Base-by-base conservation (phyloP, 2,797 vertebrate species). In the Lophotriccus pileatus region DNA sequence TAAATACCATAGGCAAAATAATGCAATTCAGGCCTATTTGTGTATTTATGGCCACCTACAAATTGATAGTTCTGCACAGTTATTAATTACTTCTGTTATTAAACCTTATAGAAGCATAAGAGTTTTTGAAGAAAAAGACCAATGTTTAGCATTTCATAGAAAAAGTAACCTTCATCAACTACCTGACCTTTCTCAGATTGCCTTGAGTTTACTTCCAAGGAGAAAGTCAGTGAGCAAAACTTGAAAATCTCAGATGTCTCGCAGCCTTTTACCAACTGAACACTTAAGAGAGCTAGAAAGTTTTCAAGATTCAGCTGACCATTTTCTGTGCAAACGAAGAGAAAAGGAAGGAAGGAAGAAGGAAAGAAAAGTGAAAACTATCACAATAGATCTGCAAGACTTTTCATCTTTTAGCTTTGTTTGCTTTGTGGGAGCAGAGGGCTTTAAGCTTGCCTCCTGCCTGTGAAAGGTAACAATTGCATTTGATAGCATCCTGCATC, bases 41-140 rank as follows among this genome's bases (percentile, higher is more conserved):
- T 78, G 27, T 74, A 46, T 67, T 93, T 90, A 85, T 91, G 79
- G 14, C 23, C 60, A 70, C 44, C 52, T 72, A 81, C 41, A 91
- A 85, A 77, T 74, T 22, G 79, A 55, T 69, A 60, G 14, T 21
- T 84, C 56, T 79, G 37, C 21, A 34, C 25, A 78, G 49, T 86
- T 89, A 89, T 80, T 89, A 89, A 93, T 80, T 84, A 77, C 32
- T 78, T 92, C 14, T 94, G 44, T 56, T 92, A 67, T 55, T 93
- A 73, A 82, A 37, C 12, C 16, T 66, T 60, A 56, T 34, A 60
- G 49, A 83, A 79, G 24, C n/a, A n/a, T 68, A 53, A 9, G 9
- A 47, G 14, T 37, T 73, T 90, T 37, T 62, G 23, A 67, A 83
- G n/a, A 41, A 81, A 81, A 27, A 20, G 2, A 1, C 2, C 9